Base-by-base conservation (phyloP, 35 echinoderm and acorn worm species). In the Anneissia japonica region DNA sequence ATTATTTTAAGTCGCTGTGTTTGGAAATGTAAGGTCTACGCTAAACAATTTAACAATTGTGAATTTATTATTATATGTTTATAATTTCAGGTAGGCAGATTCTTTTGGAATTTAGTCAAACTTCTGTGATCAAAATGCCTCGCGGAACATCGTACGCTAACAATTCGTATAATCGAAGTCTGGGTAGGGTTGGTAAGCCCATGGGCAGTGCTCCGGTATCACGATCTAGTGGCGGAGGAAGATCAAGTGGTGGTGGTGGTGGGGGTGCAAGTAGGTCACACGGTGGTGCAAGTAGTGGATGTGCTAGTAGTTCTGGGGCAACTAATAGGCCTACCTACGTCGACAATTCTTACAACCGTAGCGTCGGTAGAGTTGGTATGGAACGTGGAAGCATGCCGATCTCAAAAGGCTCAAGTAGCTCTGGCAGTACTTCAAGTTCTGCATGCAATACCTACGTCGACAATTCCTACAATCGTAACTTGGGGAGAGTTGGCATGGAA, bases 281-380 rank as follows among this genome's bases (percentile, higher is more conserved):
- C 16, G 40, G 5, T 16, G 4, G 5, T 45, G 40, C 5, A 4
- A 45, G 40, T 76, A 73, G 45, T 39, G 29, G 34, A 35, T 36
- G 3, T 36, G 3, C 30, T 11, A 76, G 75, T 45, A 87, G 86
- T 36, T 79, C 37, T 51, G 86, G 37, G n/a, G 32, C 30, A 33
- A 32, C 74, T 13, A 76, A 38, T 26, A 81, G 77, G 39, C 12
- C 38, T 19, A 88, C 77, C 19, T 88, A 88, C 11, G 86, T 36
- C 36, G 77, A 88, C n/a, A 88, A 88, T 55, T 23, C 86, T 23
- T 80, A 46, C 46, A 88, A 88, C 86, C 76, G 77, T 32, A 88
- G 86, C 33, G 9, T 88, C 30, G 86, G 86, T n/a, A 26, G 86
- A 56, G 86, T 88, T 74, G 86, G 86, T 3, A 28, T 37, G 21